A percentile compares a stretch with the other conserved stretches of the same genome.
Conservation (phyloP, 2,113 vertebrate species). For the Muntiacus muntjak region DNA sequence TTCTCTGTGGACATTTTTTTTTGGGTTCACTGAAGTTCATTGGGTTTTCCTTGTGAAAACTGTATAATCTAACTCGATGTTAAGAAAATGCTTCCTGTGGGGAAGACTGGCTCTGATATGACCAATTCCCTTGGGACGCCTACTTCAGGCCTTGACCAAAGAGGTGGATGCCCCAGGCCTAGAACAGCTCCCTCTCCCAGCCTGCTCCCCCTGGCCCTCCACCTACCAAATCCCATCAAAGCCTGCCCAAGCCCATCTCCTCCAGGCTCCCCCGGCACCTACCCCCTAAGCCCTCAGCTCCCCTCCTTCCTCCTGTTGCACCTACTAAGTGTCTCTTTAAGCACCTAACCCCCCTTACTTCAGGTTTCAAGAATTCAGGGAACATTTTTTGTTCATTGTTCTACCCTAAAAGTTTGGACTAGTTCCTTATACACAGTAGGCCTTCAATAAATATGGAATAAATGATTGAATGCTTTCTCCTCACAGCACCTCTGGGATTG, state of each 20-base stretch:
- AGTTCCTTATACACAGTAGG: not conserved
- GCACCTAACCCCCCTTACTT: not conserved
- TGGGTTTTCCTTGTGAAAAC: not conserved
- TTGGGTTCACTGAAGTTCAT: not conserved
- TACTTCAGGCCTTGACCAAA: not conserved
- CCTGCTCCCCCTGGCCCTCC: not conserved
- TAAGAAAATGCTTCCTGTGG: not conserved
- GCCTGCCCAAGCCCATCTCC: not conserved
- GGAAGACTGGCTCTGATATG: not conserved
- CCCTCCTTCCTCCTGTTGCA: not conserved
- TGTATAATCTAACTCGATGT: not conserved
- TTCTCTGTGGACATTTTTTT: not conserved
- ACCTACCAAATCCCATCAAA: not conserved
- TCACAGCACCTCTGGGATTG: not conserved
- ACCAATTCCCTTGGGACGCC: not conserved
- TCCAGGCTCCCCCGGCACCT: not conserved
- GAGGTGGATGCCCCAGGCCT: not conserved
- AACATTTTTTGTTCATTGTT: not conserved
- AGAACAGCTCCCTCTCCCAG: not conserved
- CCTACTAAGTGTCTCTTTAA: not conserved
- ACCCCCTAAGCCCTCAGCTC: not conserved
- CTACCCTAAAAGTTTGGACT: not conserved
- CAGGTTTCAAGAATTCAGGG: not conserved
- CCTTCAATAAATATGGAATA: not conserved
- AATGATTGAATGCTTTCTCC: not conserved